Base-by-base conservation (phyloP, 2,888 invertebrate genomes). In the Drosophila meridionalis region DNA sequence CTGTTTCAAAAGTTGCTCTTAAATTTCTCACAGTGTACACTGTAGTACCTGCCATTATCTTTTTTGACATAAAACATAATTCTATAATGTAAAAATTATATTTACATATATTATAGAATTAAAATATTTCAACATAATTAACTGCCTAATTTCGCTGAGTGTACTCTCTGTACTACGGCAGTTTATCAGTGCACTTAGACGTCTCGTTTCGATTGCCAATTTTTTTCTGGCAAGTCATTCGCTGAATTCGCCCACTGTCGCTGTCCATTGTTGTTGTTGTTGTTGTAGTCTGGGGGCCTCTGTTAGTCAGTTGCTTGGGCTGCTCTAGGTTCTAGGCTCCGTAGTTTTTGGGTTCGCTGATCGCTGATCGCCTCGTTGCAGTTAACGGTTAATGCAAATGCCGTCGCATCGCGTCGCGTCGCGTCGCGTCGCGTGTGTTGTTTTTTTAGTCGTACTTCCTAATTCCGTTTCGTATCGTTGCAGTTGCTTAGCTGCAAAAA, bases 351-450 rank as follows among this genome's bases (percentile, higher is more conserved):
- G 65, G 76, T 76, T 73, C 76, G 79, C 76, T 78, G 76, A 66
- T 81, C 78, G 78, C 8, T n/a, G 71, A 61, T 73, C 67, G 69
- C 73, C 74, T 70, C 76, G 74, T 73, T 79, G 85, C 78, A 90
- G 89, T 90, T 86, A 76, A 76, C 86, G 78, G 76, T 85, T 82
- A 82, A 82, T 82, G 83, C 80, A 78, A 83, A 86, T 87, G 80
- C 78, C 45, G 26, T 36, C 34, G 34, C 36, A 9, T 26, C 45
- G 45, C 80, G 71, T 71, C 71, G 73, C 69, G 73, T 76, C 34
- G 34, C 36, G 36, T 26, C 45, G 45, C 80, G 71, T 71, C 71
- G 73, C 69, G 73, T 76, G 78, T 76, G 76, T 26, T 2, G 74
- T 14, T 26, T 73, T 26, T n/a, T 7, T 36, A 11, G n/a, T 36